These are phyloP conservation scores for Tryphoninae sp. DNA, from an alignment of 2,888 invertebrate species.

Conservation along the genomic window DNA sequence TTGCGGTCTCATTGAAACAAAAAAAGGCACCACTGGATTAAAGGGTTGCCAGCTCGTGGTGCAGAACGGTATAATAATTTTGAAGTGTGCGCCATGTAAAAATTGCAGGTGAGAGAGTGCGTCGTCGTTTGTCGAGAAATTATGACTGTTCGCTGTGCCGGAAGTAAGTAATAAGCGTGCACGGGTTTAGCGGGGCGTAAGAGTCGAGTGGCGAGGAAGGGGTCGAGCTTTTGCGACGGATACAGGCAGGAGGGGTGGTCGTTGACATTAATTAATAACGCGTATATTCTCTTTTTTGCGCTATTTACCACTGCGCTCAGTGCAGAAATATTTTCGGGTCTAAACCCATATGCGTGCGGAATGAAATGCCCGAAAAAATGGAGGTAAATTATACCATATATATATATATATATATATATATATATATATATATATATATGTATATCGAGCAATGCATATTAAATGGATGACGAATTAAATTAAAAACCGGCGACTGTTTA, in stretches of 20 bases:
- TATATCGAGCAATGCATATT: too few species aligned
- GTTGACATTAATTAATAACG: slow-evolving; percentile 69
- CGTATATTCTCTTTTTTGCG: slow-evolving; percentile 11
- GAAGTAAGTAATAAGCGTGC: slow-evolving; percentile 53
- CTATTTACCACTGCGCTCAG: neutral
- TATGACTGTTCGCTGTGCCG: slow-evolving; percentile 52
- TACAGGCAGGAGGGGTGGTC: slow-evolving; percentile 7
- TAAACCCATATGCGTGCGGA: slow-evolving; percentile 22
- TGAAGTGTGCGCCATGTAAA: slow-evolving; percentile 8
- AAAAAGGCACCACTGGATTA: neutral
- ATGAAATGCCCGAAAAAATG: neutral
- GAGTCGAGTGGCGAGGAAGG: slow-evolving; percentile 39
- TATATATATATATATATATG: too few species aligned
- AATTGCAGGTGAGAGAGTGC: slow-evolving; percentile 30
- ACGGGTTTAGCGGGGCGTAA: slow-evolving; percentile 29
- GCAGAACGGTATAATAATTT: slow-evolving; percentile 26
- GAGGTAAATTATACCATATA: neutral
- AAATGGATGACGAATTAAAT: neutral
- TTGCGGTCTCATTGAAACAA: slow-evolving; percentile 6
- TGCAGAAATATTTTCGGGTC: neutral
- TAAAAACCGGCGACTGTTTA: neutral
- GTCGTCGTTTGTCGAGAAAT: slow-evolving; percentile 53
- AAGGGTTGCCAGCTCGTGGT: neutral
- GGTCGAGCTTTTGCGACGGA: slow-evolving; percentile 25
- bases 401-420: too few species aligned